Evolutionary conservation across 2,113 vertebrate genomes (phyloP), one percentile per base, ranked within the genome.

Genomic region (Panthera tigris): DNA sequence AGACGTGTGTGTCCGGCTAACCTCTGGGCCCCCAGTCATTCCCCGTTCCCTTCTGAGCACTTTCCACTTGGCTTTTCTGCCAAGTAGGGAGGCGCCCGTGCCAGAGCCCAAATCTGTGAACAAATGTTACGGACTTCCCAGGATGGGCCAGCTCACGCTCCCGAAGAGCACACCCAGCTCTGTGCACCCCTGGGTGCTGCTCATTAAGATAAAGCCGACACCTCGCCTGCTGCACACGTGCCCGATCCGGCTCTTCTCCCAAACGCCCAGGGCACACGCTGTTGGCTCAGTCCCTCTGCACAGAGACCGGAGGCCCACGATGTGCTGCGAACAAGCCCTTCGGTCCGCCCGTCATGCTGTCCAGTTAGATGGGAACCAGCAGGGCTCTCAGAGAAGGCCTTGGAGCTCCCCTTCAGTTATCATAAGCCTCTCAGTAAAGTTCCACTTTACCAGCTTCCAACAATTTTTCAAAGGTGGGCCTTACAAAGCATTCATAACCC

Each of bases 131-230:
- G 2, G 73, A 79, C 71, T 31, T 73, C 33, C 33, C 0, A 0
- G 27, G 48, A n/a, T 0, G 39, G 31, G 50, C 71, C 3, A 11
- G 19, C 18, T 25, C 55, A 19, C 50, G 16, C 55, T 45, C 80
- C 91, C 74, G 23, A 33, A 69, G 36, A 23, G 18, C 8, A 68
- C 3, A 14, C 27, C 14, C 5, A 7, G 45, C 71, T 57, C 71
- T 13, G 36, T 0, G 39, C 5, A 2, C 45, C n/a, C 65, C 33
- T 7, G 39, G 6, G 69, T 2, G 7, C 73, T 18, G 10, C 78
- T 89, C 29, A 21, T 21, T 39, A 65, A 78, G 16, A 36, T 57
- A 8, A 76, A 89, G 41, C 41, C 19, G 4, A 3, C 9, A 0
- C 65, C 27, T 21, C n/a, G 19, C 6, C 33, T 5, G 36, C 36